Conservation (phyloP, 1,140 invertebrate genomes). For the Pseudomyrmex pallidus region DNA sequence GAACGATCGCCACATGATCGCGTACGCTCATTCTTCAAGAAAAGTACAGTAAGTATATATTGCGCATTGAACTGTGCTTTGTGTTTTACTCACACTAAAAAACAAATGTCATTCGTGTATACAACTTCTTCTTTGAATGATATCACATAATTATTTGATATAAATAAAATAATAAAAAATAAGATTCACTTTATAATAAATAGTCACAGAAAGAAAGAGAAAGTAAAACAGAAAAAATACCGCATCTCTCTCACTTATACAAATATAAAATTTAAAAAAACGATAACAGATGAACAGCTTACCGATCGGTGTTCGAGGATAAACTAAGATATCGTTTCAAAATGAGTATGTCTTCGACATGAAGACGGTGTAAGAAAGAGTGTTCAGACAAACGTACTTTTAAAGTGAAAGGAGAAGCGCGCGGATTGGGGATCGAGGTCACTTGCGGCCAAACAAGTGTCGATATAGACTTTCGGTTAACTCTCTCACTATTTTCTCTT, state of each 20-base stretch:
- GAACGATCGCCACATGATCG: background rate
- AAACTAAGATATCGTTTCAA: conserved; percentile 53
- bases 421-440: conserved; percentile 82
- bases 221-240: background rate
- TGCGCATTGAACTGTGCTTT: background rate
- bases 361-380: conserved; percentile 72
- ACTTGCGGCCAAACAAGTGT: conserved; percentile 66
- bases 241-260: background rate
- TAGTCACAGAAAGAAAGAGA: background rate
- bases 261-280: conserved; percentile 35
- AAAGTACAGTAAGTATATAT: background rate
- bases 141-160: background rate
- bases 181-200: background rate
- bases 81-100: background rate
- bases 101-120: background rate
- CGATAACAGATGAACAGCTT: background rate
- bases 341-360: conserved; percentile 58
- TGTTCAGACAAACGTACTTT: conserved; percentile 78
- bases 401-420: conserved; percentile 83
- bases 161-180: background rate
- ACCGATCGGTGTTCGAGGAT: conserved; percentile 26
- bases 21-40: conserved; percentile 6
- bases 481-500: conserved; percentile 71
- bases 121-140: background rate
- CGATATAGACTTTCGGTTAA: conserved; percentile 55